Base-by-base conservation (phyloP, 1,140 invertebrate species). In the Macrotrachela quadricornifera region DNA sequence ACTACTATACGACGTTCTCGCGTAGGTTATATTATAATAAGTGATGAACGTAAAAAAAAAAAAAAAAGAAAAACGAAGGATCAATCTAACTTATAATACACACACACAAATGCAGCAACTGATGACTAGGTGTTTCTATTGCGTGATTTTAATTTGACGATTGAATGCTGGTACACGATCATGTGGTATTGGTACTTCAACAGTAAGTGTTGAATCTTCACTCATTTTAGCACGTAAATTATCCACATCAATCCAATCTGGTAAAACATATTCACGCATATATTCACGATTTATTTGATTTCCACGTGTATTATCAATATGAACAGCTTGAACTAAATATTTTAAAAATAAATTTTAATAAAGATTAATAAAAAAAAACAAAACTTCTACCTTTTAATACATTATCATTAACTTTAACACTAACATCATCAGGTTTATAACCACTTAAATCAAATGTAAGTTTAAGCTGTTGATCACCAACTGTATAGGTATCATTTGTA, bases 371-470 rank as follows among this genome's bases (percentile, higher is more conserved):
- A n/a, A n/a, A n/a, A n/a, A n/a, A n/a, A n/a, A n/a, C n/a, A n/a
- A n/a, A n/a, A n/a, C n/a, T n/a, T 8, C 21, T 30, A 30, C 21
- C 21, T 30, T 30, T 30, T 9, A 44, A 49, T 43, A 43, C 48
- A 30, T 30, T 30, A 54, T 54, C 47, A 18, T 43, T 54, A 14
- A 54, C 53, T 49, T 54, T 54, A 13, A 54, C 46, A 30, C 53
- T 54, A 10, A 54, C 45, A 49, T 54, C 53, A n/a, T 54, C 47
- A 3, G 53, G 53, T 44, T 54, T 54, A 45, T 54, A 54, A 21
- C 47, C 53, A 46, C 37, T 49, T 10, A 54, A 13, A 50, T 54
- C 53, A 46, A 54, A 49, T 37, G 53, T 54, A 30, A 54, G 38
- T 21, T 42, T 43, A 6, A 54, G 14, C 9, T 54, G 38, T 38